Percentiles rank a stretch among this genome's conserved stretches.
phyloP scores from a whole-genome alignment of 2,797 vertebrate genomes.

The Coluber constrictor region DNA sequence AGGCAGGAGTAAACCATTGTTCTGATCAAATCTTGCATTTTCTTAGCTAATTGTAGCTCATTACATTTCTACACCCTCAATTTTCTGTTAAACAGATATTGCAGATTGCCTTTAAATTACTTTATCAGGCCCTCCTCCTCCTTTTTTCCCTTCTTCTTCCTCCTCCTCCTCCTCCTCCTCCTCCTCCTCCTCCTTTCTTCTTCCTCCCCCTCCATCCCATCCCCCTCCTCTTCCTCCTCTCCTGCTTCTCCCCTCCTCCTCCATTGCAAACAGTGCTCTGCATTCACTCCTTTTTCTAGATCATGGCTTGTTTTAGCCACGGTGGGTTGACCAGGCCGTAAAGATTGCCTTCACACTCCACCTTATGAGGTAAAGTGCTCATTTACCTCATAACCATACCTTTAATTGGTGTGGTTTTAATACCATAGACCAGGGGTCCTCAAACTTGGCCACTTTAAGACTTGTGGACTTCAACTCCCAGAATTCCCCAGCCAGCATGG shows the following conservation, averaged over 20 bases:
- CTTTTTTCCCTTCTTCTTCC: no score
- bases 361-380: neutral
- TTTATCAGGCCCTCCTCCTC: neutral
- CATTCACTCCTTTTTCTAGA: neutral
- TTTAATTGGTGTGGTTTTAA: neutral
- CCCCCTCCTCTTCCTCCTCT: neutral
- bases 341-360: neutral
- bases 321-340: neutral
- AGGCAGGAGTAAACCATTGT: no score
- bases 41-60: neutral
- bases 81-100: neutral
- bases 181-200: no score
- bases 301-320: neutral
- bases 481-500: no score
- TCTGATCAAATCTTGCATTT: neutral
- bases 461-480: no score
- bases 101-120: neutral
- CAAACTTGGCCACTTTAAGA: no score
- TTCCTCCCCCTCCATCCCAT: accelerated
- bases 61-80: neutral
- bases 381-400: no score
- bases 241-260: no score
- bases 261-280: neutral
- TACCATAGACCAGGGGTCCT: neutral
- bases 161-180: no score